Percentiles rank a stretch among this genome's conserved stretches.
Conservation (phyloP, 2,797 vertebrate species). For the Atherinosoma microstoma region DNA sequence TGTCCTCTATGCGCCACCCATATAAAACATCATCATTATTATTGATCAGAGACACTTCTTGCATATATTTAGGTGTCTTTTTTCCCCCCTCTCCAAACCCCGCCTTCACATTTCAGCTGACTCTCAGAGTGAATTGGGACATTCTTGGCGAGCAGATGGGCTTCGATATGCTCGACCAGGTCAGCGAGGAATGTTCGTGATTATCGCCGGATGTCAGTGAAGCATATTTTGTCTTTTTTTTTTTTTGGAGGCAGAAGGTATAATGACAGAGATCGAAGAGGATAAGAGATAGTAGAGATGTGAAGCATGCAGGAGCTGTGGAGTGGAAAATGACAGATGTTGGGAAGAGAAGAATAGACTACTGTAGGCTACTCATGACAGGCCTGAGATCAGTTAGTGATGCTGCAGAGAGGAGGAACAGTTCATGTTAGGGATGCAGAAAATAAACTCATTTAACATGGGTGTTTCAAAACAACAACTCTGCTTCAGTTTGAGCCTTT, state of each 20-base stretch:
- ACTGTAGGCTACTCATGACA: not conserved
- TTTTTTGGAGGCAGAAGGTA: conserved; percentile 72
- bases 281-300: conserved; percentile 75
- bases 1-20: conserved; percentile 3
- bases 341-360: conserved; percentile 53
- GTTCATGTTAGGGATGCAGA: not conserved
- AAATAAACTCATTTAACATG: not conserved
- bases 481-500: conserved; percentile 45
- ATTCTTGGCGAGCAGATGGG: conserved; percentile 85
- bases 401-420: not conserved
- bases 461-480: conserved; percentile 51
- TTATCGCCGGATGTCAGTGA: conserved; percentile 85
- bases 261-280: conserved; percentile 82
- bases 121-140: conserved; percentile 73
- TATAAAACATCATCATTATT: not conserved
- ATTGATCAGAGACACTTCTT: not conserved
- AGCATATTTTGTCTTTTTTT: conserved; percentile 77
- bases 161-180: conserved; percentile 81
- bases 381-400: not conserved
- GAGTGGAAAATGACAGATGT: conserved; percentile 73
- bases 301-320: conserved; percentile 76
- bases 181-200: conserved; percentile 82
- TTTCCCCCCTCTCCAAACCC: not conserved
- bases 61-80: not conserved
- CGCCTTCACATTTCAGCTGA: conserved; percentile 36